A percentile compares a stretch with the other conserved stretches of the same genome.
Conservation (phyloP, 2,888 invertebrate genomes). For the Agonopterix subpropinquella region DNA sequence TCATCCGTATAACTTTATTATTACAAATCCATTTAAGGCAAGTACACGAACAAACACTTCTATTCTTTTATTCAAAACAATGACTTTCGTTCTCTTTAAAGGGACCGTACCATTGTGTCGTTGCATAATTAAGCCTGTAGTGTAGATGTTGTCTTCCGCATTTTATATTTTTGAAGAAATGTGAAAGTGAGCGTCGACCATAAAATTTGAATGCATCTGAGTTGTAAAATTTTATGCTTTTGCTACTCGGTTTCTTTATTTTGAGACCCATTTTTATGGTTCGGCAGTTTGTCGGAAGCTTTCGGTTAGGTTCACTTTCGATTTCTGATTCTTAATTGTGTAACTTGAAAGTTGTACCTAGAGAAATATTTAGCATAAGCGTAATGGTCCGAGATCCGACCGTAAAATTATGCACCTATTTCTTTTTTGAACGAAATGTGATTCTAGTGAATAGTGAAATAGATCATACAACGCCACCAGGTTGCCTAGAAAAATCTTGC, state of each 20-base stretch:
- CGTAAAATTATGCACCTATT: too few relatives aligned
- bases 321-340: not conserved
- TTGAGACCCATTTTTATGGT: constrained; percentile 34
- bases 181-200: constrained; percentile 45
- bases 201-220: constrained; percentile 11
- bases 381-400: too few relatives aligned
- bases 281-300: constrained; percentile 23
- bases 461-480: too few relatives aligned
- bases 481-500: too few relatives aligned
- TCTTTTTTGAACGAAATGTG: too few relatives aligned
- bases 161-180: constrained; percentile 30
- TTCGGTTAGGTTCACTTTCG: constrained; percentile 19
- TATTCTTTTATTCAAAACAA: constrained; percentile 3
- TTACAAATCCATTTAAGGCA: constrained; percentile 1
- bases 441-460: too few relatives aligned
- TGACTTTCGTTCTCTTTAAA: constrained; percentile 11
- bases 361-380: too few relatives aligned
- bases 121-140: constrained; percentile 24
- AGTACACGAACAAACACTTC: not conserved
- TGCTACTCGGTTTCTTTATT: constrained; percentile 42
- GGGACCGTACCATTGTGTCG: constrained; percentile 15
- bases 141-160: constrained; percentile 6
- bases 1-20: not conserved
- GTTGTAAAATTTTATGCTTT: constrained; percentile 34
- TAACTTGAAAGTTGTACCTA: too few relatives aligned